Conservation (phyloP, 2,888 invertebrate species). For the Odontothrips loti region DNA sequence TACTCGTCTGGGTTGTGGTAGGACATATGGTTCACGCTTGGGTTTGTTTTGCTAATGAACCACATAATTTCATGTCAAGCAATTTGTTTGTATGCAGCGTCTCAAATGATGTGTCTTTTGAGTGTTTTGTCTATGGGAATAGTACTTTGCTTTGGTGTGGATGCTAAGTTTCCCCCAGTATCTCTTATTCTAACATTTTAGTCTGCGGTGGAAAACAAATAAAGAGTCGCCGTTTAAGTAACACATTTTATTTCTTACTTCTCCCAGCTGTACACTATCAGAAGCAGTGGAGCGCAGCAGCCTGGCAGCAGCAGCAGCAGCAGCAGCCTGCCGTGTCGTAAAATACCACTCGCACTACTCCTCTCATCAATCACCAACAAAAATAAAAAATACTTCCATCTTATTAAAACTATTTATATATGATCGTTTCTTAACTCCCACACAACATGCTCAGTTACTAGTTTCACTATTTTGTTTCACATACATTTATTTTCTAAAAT, state of each 20-base stretch:
- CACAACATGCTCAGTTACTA: constrained; percentile 2
- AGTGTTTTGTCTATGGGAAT: no score
- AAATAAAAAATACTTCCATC: constrained; percentile 20
- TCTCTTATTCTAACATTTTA: no score
- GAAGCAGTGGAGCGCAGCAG: constrained; percentile 1
- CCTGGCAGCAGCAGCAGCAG: no score
- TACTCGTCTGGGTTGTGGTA: not conserved
- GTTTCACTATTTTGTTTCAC: constrained; percentile 25
- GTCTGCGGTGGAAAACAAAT: not conserved
- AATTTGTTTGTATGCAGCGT: no score
- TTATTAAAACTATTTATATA: not conserved
- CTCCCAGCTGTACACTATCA: constrained; percentile 22
- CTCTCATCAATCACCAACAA: constrained; percentile 17
- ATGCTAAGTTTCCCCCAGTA: no score
- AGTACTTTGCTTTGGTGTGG: no score
- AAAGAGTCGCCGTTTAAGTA: not conserved
- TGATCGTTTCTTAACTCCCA: constrained; percentile 14
- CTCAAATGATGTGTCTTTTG: no score
- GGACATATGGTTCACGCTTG: not conserved
- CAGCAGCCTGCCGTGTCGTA: not conserved
- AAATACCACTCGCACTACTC: constrained; percentile 20
- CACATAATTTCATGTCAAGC: no score
- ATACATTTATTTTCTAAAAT: not conserved
- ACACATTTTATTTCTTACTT: constrained; percentile 25
- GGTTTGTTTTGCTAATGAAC: not conserved